Evolutionary conservation across 2,888 invertebrate genomes (phyloP).

Genomic region (Pteria penguin): DNA sequence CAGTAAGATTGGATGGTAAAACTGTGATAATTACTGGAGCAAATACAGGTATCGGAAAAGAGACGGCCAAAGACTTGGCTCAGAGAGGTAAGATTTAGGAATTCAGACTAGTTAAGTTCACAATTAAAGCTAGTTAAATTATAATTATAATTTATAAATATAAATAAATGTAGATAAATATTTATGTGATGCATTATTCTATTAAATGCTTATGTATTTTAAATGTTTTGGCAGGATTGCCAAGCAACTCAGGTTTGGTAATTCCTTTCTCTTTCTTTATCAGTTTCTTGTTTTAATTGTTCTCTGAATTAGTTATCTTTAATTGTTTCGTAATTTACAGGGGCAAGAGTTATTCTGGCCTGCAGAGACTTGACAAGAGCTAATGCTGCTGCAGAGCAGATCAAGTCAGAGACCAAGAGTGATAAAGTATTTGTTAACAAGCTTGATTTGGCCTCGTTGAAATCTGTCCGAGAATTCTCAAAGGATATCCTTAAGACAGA

Average conservation of each 20-base stretch:
- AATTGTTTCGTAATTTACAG: constrained; percentile 16
- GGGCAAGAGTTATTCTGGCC: constrained; percentile 26
- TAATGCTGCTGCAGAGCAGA: constrained; percentile 1
- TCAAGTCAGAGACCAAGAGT: constrained; percentile 11
- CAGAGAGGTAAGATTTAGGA: constrained; percentile 33
- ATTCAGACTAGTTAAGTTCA: too few species aligned
- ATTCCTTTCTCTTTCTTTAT: too few species aligned
- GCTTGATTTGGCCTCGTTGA: constrained; percentile 87
- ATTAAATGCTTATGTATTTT: too few species aligned
- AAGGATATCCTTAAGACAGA: constrained; percentile 83
- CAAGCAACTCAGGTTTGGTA: too few species aligned
- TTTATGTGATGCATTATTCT: too few species aligned
- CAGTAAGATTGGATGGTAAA: constrained; percentile 35
- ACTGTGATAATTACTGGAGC: constrained; percentile 40
- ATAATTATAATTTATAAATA: too few species aligned
- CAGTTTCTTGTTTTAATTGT: too few species aligned
- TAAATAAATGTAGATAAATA: too few species aligned
- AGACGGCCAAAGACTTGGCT: constrained; percentile 37
- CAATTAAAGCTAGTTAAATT: too few species aligned
- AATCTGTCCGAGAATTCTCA: constrained; percentile 87
- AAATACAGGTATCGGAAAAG: constrained; percentile 37
- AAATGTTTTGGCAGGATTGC: too few species aligned
- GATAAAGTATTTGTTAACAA: constrained; percentile 83
- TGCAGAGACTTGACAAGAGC: constrained; percentile 20
- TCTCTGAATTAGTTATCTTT: too few species aligned